phyloP scores from a whole-genome alignment of 2,797 vertebrate species.

The Otus scops region DNA sequence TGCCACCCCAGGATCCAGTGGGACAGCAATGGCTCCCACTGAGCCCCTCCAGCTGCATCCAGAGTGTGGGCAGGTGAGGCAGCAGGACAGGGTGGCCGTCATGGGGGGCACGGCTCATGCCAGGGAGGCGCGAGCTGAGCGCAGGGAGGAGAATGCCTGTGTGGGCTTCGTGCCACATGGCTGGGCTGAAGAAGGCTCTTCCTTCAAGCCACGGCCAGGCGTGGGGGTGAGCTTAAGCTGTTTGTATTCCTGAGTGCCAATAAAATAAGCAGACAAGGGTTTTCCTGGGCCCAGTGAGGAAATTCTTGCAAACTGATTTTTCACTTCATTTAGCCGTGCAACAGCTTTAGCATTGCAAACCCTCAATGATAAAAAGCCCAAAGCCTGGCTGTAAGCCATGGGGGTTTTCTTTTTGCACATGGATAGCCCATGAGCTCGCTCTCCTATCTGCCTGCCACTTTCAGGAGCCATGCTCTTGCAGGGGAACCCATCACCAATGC shows the following conservation, averaged over 20 bases:
- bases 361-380: background rate
- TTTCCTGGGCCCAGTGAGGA: background rate
- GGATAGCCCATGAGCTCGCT: background rate
- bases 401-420: background rate
- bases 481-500: background rate
- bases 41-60: accelerated
- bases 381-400: background rate
- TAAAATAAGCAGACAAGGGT: background rate
- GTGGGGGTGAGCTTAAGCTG: background rate
- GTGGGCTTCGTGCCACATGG: background rate
- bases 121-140: background rate
- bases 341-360: background rate
- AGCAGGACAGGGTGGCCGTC: accelerated
- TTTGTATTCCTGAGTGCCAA: background rate
- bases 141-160: background rate
- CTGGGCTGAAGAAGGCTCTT: background rate
- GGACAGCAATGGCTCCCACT: background rate
- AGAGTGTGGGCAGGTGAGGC: accelerated
- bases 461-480: accelerated
- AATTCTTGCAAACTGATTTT: background rate
- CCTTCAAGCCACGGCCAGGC: background rate
- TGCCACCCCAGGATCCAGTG: background rate
- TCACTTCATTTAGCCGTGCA: background rate
- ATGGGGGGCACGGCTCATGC: accelerated
- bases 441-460: accelerated